These are phyloP conservation scores for Halictus ligatus DNA, from an alignment of 2,888 invertebrate genomes.

Conservation along the genomic window DNA sequence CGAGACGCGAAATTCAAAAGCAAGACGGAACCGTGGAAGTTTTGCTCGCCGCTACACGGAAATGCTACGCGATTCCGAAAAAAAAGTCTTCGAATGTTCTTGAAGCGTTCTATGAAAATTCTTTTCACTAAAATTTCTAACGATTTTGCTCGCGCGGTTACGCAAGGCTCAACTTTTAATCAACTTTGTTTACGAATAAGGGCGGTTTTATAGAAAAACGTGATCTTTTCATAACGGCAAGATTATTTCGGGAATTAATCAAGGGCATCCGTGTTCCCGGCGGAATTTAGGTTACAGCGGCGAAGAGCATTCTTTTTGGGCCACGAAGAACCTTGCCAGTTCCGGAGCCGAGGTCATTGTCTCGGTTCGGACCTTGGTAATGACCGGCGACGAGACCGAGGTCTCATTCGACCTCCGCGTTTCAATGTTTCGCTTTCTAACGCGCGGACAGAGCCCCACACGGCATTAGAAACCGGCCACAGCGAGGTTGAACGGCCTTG, in stretches of 20 bases:
- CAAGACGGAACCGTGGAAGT: not conserved
- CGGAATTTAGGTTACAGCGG: not conserved
- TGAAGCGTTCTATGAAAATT: not conserved
- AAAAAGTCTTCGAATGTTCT: not conserved
- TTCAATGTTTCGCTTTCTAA: not conserved
- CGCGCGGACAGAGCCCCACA: not conserved
- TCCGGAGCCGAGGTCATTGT: conserved; percentile 26
- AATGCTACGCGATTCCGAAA: not conserved
- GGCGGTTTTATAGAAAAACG: not conserved
- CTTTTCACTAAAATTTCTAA: not conserved
- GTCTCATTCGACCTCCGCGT: conserved; percentile 3
- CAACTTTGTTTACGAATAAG: no score
- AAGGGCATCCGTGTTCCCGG: not conserved
- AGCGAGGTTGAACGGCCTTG: conserved; percentile 50
- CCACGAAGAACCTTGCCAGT: conserved; percentile 38
- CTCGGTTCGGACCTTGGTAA: conserved; percentile 43
- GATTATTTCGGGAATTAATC: not conserved
- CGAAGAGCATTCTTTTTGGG: not conserved
- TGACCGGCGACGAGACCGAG: conserved; percentile 17
- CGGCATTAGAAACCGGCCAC: conserved; percentile 53
- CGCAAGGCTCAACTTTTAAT: not conserved
- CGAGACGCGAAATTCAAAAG: not conserved
- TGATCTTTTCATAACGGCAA: not conserved
- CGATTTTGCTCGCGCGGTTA: no score
- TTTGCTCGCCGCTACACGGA: not conserved